Conservation (phyloP, 92 coral and sea anemone genomes). For the Muricea muricata region DNA sequence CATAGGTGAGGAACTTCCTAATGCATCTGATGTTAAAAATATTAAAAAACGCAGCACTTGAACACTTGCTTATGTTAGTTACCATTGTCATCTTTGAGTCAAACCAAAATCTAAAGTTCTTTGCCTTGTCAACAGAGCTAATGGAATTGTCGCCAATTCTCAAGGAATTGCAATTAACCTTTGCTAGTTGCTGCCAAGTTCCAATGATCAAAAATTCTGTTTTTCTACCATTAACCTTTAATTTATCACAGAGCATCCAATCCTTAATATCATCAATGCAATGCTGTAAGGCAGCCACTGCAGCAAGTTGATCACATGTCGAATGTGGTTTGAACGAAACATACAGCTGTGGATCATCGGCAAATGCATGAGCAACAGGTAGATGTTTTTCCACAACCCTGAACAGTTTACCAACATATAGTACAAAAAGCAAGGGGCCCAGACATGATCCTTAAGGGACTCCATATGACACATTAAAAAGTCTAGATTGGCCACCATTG, state of each 20-base stretch:
- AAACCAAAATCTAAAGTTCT: background rate
- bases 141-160: too few species aligned
- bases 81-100: background rate
- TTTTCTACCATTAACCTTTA: too few species aligned
- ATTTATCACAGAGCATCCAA: too few species aligned
- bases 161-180: background rate
- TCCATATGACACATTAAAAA: too few species aligned
- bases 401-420: conserved; percentile 2
- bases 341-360: background rate
- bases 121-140: too few species aligned
- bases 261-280: too few species aligned
- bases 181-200: background rate
- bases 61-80: too few species aligned
- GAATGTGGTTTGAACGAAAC: background rate
- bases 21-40: background rate
- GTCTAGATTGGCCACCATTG: too few species aligned
- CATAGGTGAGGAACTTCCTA: too few species aligned
- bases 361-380: conserved; percentile 9
- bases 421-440: conserved; percentile 2
- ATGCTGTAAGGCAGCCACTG: background rate
- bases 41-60: too few species aligned
- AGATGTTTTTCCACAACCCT: background rate
- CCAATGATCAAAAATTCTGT: too few species aligned
- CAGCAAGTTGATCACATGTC: too few species aligned
- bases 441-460: conserved; percentile 21